Evolutionary conservation across 2,888 invertebrate genomes (phyloP), one percentile per base, ranked within the genome.

Genomic region (Hirtodrosophila cameraria): DNA sequence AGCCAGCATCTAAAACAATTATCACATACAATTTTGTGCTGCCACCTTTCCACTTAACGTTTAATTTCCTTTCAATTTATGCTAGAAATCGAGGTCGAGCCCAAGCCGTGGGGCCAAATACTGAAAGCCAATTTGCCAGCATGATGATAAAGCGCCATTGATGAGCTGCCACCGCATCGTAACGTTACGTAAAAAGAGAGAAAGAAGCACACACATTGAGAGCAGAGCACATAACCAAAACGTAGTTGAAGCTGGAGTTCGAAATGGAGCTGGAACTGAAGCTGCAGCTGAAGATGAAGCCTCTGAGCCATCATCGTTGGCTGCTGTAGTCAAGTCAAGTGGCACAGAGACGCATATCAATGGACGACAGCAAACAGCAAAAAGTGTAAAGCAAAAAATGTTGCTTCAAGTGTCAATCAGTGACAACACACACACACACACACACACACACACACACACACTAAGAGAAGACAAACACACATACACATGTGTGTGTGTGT

Each of bases 31-130:
- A 71, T 71, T 84, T 84, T 43, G n/a, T 58, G 59, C 43, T 39
- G 66, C 48, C 65, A 69, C 43, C 5, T 20, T n/a, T n/a, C 13
- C 30, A 43, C 28, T 76, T 76, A 72, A 74, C 68, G 79, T 86
- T 87, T 86, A 88, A 86, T 86, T 86, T 86, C 86, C 86, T 81
- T 74, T 75, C 88, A 86, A 86, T 86, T 77, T 86, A 83, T 87
- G 84, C 76, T 82, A 48, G 67, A 72, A 79, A 82, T 73, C 80
- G 82, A 59, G 57, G 65, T 67, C 68, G 73, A 23, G 23, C 23
- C 23, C 23, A 23, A 23, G 23, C 23, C 23, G 23, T 1, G 23
- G 23, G n/a, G 25, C 33, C 41, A 38, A 53, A 28, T 50, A 35
- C 35, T 66, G 66, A 70, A 82, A 86, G 73, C 80, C 86, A 85